Percentiles rank a stretch among this genome's conserved stretches.
These are phyloP conservation scores for Ceriagrion tenellum DNA, from an alignment of 2,888 invertebrate species.

Conservation along the genomic window DNA sequence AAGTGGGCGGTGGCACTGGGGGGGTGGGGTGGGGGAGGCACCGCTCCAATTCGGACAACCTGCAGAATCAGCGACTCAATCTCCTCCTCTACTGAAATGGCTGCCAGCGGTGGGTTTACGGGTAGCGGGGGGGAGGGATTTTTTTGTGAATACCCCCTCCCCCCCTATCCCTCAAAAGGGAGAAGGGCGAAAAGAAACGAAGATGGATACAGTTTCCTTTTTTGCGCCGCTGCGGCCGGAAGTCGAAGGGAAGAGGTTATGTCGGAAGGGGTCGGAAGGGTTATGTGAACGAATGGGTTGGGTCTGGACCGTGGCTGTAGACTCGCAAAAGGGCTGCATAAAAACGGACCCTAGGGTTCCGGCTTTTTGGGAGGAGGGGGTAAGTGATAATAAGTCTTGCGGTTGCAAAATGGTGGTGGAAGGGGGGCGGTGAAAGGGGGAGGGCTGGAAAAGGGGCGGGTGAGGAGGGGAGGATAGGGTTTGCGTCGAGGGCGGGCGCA, in stretches of 20 bases:
- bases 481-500: neutral
- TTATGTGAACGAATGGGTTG: neutral
- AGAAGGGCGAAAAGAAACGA: neutral
- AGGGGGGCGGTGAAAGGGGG: neutral
- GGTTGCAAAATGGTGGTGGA: neutral
- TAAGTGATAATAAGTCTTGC: slow-evolving; percentile 39
- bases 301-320: neutral
- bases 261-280: neutral
- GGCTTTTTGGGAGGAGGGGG: neutral
- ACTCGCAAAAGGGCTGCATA: neutral
- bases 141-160: neutral
- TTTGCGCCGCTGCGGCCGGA: neutral
- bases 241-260: neutral
- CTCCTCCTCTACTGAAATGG: neutral
- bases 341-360: neutral
- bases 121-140: neutral
- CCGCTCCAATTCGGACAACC: neutral
- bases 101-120: neutral
- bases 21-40: neutral
- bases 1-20: neutral
- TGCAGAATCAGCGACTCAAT: slow-evolving; percentile 59
- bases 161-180: neutral
- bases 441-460: no score
- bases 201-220: neutral
- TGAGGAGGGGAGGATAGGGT: neutral